Evolutionary conservation across 2,888 invertebrate genomes (phyloP), one percentile per base, ranked within the genome.

Genomic region (Torymus texanus): DNA sequence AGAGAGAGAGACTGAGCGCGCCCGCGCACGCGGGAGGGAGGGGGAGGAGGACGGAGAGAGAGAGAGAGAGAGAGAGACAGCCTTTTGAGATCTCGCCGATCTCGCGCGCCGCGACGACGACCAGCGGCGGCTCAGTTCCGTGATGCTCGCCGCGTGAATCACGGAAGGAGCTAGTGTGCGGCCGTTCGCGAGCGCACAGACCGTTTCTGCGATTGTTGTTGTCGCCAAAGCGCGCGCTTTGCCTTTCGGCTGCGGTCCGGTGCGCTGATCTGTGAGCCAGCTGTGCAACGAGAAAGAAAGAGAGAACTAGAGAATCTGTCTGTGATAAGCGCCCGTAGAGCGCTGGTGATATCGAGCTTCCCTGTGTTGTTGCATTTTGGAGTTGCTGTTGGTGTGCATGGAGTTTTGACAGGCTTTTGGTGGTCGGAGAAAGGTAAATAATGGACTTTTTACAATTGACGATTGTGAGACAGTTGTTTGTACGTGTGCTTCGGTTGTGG

Each of bases 51-150:
- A 55, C 56, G n/a, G 73, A 53, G 61, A 61, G 71, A 62, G 77
- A 24, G 74, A 63, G 75, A 61, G 71, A 65, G 62, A 59, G 72
- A 79, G 58, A 72, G 63, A 75, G 70, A 76, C 66, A 65, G 78
- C 76, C 83, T 86, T 87, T 85, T 84, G 83, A 86, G 85, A 86
- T 84, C 84, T 83, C 84, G 82, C 8, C 41, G 41, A 41, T 41
- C 41, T 41, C 8, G 41, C 41, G 41, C 41, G 41, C 41, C 41
- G 41, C 41, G 41, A 41, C 41, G 41, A 41, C 83, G 83, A 83
- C 85, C 86, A 84, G 84, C 85, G 84, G 79, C 51, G n/a, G 86
- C 84, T 85, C 84, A 84, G 85, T 85, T 85, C 85, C 84, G 87
- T 85, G 79, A 79, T 79, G 81, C 70, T 83, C 83, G 82, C 74